Percentiles rank a stretch among this genome's conserved stretches.
Evolutionary conservation across 2,113 vertebrate genomes (phyloP).

Genomic region (Etheostoma spectabile): DNA sequence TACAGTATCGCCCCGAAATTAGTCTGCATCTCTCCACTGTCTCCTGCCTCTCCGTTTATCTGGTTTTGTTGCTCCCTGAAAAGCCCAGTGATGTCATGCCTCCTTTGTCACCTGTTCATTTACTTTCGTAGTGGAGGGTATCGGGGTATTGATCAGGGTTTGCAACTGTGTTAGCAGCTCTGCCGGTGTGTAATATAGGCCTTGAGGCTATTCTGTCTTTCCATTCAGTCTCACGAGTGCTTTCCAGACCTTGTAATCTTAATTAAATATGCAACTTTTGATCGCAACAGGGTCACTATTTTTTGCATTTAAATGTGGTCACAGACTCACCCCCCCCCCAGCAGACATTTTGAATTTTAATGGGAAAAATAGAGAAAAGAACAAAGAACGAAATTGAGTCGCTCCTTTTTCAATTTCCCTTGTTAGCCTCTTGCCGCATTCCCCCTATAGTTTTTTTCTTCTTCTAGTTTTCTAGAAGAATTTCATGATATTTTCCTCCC

Average conservation of each 20-base stretch:
- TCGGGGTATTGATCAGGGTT: conserved; percentile 88
- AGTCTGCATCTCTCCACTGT: not conserved
- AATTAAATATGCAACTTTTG: conserved; percentile 98
- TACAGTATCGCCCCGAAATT: conserved; percentile 15
- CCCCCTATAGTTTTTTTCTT: conserved; percentile 69
- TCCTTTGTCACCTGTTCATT: conserved; percentile 89
- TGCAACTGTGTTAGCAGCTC: conserved; percentile 90
- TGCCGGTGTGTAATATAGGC: conserved; percentile 92
- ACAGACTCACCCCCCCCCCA: conserved; percentile 69
- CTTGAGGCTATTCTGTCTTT: conserved; percentile 88
- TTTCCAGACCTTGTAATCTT: conserved; percentile 93
- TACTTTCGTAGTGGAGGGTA: conserved; percentile 82
- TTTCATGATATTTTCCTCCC: conserved; percentile 90
- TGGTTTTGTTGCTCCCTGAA: conserved; percentile 79
- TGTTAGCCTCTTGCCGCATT: conserved; percentile 87
- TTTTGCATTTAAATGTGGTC: conserved; percentile 91
- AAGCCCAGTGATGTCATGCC: conserved; percentile 91
- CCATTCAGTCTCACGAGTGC: conserved; percentile 89
- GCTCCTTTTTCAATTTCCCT: conserved; percentile 88
- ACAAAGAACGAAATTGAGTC: conserved; percentile 89
- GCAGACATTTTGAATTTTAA: conserved; percentile 90
- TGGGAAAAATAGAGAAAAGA: conserved; percentile 88
- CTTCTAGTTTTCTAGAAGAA: conserved; percentile 90
- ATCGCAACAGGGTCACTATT: conserved; percentile 92
- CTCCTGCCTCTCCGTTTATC: conserved; percentile 75